A percentile compares a stretch with the other conserved stretches of the same genome.
Evolutionary conservation across 2,797 vertebrate genomes (phyloP).

Genomic region (Gymnoscopelus microlampas): DNA sequence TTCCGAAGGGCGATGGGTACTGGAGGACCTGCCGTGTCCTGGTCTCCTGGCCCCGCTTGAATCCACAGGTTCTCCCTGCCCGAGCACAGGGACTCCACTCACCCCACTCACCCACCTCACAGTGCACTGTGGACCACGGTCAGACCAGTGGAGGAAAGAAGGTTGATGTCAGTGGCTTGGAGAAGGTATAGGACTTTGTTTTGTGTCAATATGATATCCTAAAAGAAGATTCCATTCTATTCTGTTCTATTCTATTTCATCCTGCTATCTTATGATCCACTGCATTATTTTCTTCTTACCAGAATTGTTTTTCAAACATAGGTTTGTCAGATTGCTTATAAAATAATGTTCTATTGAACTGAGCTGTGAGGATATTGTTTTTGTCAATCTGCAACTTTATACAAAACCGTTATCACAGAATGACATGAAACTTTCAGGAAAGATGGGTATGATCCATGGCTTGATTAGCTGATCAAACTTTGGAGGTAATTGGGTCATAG

Average conservation of each 20-base stretch:
- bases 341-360: too few species aligned
- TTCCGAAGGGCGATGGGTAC: conserved; percentile 87
- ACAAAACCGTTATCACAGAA: too few species aligned
- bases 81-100: conserved; percentile 92
- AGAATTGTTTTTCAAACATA: too few species aligned
- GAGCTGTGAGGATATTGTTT: too few species aligned
- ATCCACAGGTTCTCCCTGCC: conserved; percentile 92
- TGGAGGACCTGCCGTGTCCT: conserved; percentile 89
- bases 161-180: not conserved
- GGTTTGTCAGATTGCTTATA: too few species aligned
- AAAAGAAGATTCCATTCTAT: not conserved
- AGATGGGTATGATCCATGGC: too few species aligned
- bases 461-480: too few species aligned
- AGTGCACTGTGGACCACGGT: conserved; percentile 86
- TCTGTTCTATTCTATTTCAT: not conserved
- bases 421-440: too few species aligned
- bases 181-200: not conserved
- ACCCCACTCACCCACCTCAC: conserved; percentile 92
- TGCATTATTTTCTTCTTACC: not conserved
- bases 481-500: too few species aligned
- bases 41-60: conserved; percentile 92
- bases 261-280: too few species aligned
- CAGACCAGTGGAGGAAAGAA: not conserved
- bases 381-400: too few species aligned
- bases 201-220: not conserved